These are phyloP conservation scores for Chaetophractus vellerosus DNA, from an alignment of 2,797 vertebrate species.

Conservation along the genomic window DNA sequence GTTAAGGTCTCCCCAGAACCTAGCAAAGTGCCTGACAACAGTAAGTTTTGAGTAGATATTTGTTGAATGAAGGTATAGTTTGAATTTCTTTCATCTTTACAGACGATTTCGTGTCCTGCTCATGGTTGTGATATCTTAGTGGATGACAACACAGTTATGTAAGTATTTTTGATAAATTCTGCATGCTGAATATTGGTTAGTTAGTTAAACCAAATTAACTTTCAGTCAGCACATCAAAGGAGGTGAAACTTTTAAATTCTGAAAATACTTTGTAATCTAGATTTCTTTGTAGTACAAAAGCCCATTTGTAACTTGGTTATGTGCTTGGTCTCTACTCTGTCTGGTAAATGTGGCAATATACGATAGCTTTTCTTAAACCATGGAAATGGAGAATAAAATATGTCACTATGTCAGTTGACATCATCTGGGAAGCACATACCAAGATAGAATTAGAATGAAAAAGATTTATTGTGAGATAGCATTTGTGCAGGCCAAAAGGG, in stretches of 20 bases:
- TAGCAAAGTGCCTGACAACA: constrained; percentile 38
- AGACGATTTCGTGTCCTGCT: constrained; percentile 99
- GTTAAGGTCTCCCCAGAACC: not conserved
- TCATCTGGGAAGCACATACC: constrained; percentile 17
- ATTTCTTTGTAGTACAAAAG: constrained; percentile 39
- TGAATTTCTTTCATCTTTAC: constrained; percentile 85
- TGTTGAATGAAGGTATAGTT: constrained; percentile 78
- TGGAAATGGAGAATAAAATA: constrained; percentile 25
- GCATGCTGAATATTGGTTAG: constrained; percentile 72
- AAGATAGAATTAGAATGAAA: not conserved
- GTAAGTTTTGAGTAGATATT: constrained; percentile 67
- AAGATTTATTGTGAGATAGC: not conserved
- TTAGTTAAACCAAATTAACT: constrained; percentile 71
- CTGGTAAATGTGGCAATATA: not conserved
- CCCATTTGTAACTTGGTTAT: constrained; percentile 55
- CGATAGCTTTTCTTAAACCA: constrained; percentile 33
- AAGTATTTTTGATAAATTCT: constrained; percentile 90
- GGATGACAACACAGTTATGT: constrained; percentile 99
- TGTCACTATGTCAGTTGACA: not conserved
- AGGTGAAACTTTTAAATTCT: constrained; percentile 14
- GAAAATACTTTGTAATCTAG: constrained; percentile 40
- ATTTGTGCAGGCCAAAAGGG: not conserved
- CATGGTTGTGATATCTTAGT: constrained; percentile 99
- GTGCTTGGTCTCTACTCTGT: constrained; percentile 38
- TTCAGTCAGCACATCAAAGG: constrained; percentile 22